A percentile compares a stretch with the other conserved stretches of the same genome.
These are phyloP conservation scores for Noturus placidus DNA, from an alignment of 2,113 vertebrate species.

Conservation along the genomic window DNA sequence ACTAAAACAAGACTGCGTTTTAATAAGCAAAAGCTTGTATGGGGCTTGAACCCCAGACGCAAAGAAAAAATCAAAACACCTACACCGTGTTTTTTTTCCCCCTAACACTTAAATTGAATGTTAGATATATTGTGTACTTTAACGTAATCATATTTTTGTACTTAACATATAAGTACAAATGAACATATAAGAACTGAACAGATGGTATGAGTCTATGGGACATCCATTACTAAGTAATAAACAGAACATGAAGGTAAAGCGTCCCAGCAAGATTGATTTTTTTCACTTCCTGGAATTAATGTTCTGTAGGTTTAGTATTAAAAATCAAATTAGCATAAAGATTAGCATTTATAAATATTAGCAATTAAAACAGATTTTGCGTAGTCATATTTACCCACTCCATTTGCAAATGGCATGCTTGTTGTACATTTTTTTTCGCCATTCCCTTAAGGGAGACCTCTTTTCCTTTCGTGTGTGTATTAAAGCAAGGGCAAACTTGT, in stretches of 20 bases:
- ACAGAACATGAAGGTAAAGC: neutral
- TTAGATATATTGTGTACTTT: neutral
- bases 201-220: neutral
- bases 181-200: slow-evolving; percentile 8
- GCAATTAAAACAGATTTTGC: slow-evolving; percentile 35
- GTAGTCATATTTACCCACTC: slow-evolving; percentile 41
- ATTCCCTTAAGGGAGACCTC: neutral
- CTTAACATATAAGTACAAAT: no score
- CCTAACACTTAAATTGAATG: neutral
- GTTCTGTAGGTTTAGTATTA: slow-evolving; percentile 30
- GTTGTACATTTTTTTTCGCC: neutral
- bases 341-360: slow-evolving; percentile 41
- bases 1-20: neutral
- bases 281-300: neutral
- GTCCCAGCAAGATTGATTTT: neutral
- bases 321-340: slow-evolving; percentile 41
- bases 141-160: neutral
- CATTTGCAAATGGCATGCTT: slow-evolving; percentile 41
- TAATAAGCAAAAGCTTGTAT: neutral
- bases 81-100: neutral
- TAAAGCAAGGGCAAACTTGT: slow-evolving; percentile 27
- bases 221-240: slow-evolving; percentile 5
- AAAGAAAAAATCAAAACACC: neutral
- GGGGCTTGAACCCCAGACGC: neutral
- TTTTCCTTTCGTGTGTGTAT: neutral